A percentile compares a stretch with the other conserved stretches of the same genome.
Conservation (phyloP, 2,888 invertebrate genomes). For the Phyllotreta cruciferae region DNA sequence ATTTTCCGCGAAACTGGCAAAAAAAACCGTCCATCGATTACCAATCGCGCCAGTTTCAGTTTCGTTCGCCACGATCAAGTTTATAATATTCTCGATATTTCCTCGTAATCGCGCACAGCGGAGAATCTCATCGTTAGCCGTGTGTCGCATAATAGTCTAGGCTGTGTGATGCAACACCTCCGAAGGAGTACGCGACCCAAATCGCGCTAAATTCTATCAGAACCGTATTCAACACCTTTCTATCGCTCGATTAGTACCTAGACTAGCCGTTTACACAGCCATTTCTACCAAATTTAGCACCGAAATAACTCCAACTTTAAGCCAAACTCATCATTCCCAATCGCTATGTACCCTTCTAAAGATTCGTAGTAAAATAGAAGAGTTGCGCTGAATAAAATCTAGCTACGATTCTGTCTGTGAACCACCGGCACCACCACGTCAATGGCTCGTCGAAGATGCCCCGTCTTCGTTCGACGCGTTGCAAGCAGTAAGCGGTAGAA, state of each 20-base stretch:
- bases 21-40: background rate
- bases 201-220: constrained; percentile 58
- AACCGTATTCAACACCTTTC: background rate
- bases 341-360: constrained; percentile 2
- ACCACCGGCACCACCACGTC: constrained; percentile 11
- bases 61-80: constrained; percentile 37
- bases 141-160: constrained; percentile 57
- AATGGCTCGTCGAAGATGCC: background rate
- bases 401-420: constrained; percentile 5
- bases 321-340: constrained; percentile 14
- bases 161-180: constrained; percentile 54
- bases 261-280: no score
- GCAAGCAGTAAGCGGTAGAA: constrained; percentile 26
- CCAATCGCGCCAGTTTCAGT: constrained; percentile 23
- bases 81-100: constrained; percentile 36
- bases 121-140: constrained; percentile 52
- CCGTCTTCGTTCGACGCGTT: constrained; percentile 22
- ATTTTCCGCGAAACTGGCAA: no score
- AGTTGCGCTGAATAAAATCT: no score
- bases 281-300: constrained; percentile 39
- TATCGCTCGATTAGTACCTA: no score
- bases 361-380: no score
- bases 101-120: constrained; percentile 38
- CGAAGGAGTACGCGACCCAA: constrained; percentile 60
- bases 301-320: background rate